Percentiles rank a stretch among this genome's conserved stretches.
These are phyloP conservation scores for Drosophila parvula DNA, from an alignment of 1,140 invertebrate species.

Conservation along the genomic window DNA sequence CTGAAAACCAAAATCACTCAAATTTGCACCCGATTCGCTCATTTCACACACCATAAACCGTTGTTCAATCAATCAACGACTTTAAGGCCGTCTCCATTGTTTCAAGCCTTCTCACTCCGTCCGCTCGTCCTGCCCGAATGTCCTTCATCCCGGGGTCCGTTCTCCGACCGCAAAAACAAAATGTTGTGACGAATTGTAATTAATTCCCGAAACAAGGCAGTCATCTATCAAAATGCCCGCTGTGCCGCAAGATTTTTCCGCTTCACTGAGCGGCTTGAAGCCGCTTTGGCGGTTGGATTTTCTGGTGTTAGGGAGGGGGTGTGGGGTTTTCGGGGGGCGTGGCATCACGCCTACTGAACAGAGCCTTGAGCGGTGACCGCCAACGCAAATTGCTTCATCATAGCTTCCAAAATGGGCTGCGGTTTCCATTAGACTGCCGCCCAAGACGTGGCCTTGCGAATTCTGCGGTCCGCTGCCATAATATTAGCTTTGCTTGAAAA, in stretches of 20 bases:
- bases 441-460: conserved; percentile 50
- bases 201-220: conserved; percentile 83
- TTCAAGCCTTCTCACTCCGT: conserved; percentile 44
- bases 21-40: conserved; percentile 76
- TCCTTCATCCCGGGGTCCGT: conserved; percentile 31
- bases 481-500: conserved; percentile 75
- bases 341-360: conserved; percentile 48
- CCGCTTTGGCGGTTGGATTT: conserved; percentile 21
- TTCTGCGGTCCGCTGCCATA: conserved; percentile 68
- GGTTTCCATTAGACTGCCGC: conserved; percentile 76
- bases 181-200: conserved; percentile 84
- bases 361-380: conserved; percentile 61
- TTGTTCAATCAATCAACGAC: conserved; percentile 78
- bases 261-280: conserved; percentile 59
- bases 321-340: not conserved
- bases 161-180: conserved; percentile 73
- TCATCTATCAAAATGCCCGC: conserved; percentile 81
- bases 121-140: conserved; percentile 10
- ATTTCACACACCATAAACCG: conserved; percentile 80
- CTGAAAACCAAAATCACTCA: conserved; percentile 66
- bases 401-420: conserved; percentile 72
- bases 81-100: conserved; percentile 61
- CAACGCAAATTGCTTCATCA: conserved; percentile 79
- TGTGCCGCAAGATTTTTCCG: conserved; percentile 74
- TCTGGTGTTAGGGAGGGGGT: conserved; percentile 6